A percentile compares a stretch with the other conserved stretches of the same genome.
Evolutionary conservation across 2,888 invertebrate genomes (phyloP).

Genomic region (Chouioia cunea): DNA sequence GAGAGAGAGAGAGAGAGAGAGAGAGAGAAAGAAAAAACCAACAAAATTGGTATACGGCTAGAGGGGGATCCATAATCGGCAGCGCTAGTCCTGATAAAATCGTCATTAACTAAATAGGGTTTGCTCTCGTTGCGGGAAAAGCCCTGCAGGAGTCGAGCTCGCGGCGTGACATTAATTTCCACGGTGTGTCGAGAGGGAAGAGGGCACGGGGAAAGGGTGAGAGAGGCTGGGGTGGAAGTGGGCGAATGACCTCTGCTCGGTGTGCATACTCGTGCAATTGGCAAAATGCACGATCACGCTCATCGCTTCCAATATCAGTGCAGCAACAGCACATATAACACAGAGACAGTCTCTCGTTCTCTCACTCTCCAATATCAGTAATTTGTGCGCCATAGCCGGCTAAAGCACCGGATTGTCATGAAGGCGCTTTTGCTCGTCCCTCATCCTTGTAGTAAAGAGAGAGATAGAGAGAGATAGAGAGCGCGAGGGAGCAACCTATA

Average conservation of each 20-base stretch:
- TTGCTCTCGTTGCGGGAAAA: slow-evolving; percentile 12
- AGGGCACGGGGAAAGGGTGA: background rate
- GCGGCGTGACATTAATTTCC: slow-evolving; percentile 45
- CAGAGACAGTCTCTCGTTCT: background rate
- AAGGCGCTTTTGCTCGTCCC: slow-evolving; percentile 44
- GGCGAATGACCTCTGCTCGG: slow-evolving; percentile 13
- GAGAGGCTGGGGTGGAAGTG: too few species aligned
- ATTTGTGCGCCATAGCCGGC: slow-evolving; percentile 53
- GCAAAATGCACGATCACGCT: slow-evolving; percentile 40
- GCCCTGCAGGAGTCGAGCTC: slow-evolving; percentile 31
- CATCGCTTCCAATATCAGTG: slow-evolving; percentile 32
- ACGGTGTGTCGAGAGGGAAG: slow-evolving; percentile 16
- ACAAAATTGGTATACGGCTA: too few species aligned
- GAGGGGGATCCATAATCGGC: background rate
- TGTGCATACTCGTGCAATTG: slow-evolving; percentile 26
- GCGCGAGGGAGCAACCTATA: background rate
- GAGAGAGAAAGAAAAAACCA: too few species aligned
- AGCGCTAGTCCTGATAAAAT: slow-evolving; percentile 41
- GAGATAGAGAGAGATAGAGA: too few species aligned
- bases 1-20: too few species aligned
- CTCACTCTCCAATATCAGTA: slow-evolving; percentile 55
- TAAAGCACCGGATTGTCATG: slow-evolving; percentile 46
- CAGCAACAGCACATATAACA: too few species aligned
- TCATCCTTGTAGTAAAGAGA: background rate
- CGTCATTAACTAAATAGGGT: slow-evolving; percentile 46